Base-by-base conservation (phyloP, 2,113 vertebrate genomes). In the Silurus asotus region DNA sequence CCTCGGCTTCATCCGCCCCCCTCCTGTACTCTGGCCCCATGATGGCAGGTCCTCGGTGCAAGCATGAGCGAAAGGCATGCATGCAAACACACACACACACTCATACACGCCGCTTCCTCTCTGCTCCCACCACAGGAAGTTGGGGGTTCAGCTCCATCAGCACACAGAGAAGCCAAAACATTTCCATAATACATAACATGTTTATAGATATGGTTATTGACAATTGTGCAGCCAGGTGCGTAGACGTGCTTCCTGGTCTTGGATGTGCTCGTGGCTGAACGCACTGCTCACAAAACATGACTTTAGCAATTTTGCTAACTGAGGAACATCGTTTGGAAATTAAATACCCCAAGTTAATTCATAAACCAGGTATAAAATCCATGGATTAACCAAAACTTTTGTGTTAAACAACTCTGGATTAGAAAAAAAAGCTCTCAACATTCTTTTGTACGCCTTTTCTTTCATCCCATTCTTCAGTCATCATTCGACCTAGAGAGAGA, bases 71-170 rank as follows among this genome's bases (percentile, higher is more conserved):
- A 74, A 55, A 45, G 28, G 82, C 25, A 55, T 28, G 75, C 51
- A 4, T 8, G 15, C 45, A 53, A 49, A 76, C 20, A 51, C 55
- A 79, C 20, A 51, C 55, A 79, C 90, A 90, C 90, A 87, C 90
- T 88, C 87, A 88, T 84, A 84, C 55, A 84, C 88, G 89, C 75
- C 77, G 83, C 90, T 88, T 90, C 79, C 90, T 93, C 89, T 90
- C 91, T 91, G 88, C 65, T 89, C 87, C 76, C 82, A 72, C 91
- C 90, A 89, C 92, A 94, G 94, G 90, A 93, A 92, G 91, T 91
- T 90, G 89, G 86, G 87, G 92, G 93, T 92, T 91, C 93, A 92
- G 91, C 93, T 85, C 88, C 91, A 90, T 89, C 72, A 90, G 69
- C 86, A 87, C 84, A 88, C 87, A 89, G 48, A 45, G 88, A 85